A percentile compares a stretch with the other conserved stretches of the same genome.
phyloP scores from a whole-genome alignment of 35 echinoderm and acorn worm genomes.

The Nesometra sesokonis region DNA sequence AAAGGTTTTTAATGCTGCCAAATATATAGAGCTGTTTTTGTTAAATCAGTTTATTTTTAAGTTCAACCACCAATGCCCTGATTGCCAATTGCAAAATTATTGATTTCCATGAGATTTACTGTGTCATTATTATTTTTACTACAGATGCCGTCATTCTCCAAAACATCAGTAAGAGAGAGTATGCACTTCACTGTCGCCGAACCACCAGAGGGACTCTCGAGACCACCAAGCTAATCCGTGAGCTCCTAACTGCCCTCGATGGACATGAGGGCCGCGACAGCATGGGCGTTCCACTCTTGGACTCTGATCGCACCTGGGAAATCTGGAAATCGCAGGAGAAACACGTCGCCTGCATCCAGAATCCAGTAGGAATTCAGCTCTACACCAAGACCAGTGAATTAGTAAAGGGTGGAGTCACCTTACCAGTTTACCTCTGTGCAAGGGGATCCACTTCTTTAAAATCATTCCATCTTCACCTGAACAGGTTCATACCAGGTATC shows the following conservation, averaged over 20 bases:
- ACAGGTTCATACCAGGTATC: conserved; percentile 66
- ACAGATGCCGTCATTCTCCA: background rate
- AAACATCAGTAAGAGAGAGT: background rate
- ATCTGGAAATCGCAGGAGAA: conserved; percentile 27
- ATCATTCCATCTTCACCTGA: conserved; percentile 5
- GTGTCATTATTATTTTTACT: no score
- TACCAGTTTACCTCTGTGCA: conserved; percentile 35
- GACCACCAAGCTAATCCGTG: background rate
- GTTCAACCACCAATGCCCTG: no score
- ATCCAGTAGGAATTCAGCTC: conserved; percentile 16
- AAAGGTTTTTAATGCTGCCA: background rate
- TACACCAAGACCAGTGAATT: conserved; percentile 16
- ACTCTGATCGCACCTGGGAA: background rate
- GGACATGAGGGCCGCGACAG: conserved; percentile 10
- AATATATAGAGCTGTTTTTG: background rate
- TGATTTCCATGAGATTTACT: no score
- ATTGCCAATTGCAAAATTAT: no score
- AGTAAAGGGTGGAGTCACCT: conserved; percentile 7
- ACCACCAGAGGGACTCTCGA: conserved; percentile 18
- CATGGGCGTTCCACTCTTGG: conserved; percentile 27
- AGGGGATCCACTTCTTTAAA: conserved; percentile 39
- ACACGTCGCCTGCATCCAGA: conserved; percentile 49
- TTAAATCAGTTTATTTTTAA: no score
- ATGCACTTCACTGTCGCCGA: conserved; percentile 24
- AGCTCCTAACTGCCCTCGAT: conserved; percentile 13